These are phyloP conservation scores for Burhinus oedicnemus DNA, from an alignment of 2,113 vertebrate genomes.

Conservation along the genomic window DNA sequence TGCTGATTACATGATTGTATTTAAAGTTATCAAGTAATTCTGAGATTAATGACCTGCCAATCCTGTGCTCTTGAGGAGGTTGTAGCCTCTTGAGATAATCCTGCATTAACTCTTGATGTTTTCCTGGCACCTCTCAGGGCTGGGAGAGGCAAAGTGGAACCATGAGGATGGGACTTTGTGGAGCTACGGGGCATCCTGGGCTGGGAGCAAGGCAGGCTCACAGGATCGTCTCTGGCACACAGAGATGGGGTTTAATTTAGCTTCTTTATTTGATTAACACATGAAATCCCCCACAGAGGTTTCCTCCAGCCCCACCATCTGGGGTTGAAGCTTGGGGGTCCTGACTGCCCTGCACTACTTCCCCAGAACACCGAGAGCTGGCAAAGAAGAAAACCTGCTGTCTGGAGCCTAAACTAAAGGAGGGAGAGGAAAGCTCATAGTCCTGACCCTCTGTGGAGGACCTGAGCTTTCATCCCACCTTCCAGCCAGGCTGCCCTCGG, in stretches of 20 bases:
- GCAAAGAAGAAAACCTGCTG: not conserved
- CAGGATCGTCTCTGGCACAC: not conserved
- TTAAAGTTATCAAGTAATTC: conserved; percentile 22
- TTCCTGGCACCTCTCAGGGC: not conserved
- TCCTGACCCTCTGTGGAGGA: not conserved
- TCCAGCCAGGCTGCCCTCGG: not conserved
- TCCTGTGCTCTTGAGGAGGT: not conserved
- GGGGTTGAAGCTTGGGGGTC: not conserved
- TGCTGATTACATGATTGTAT: conserved; percentile 40
- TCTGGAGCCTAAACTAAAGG: not conserved
- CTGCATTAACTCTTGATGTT: not conserved
- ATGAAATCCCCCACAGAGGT: not conserved
- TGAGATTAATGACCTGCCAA: conserved; percentile 14
- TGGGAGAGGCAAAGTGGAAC: not conserved
- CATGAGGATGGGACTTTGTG: accelerated
- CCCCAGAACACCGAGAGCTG: not conserved
- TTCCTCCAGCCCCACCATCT: not conserved
- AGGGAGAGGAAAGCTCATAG: not conserved
- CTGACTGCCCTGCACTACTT: not conserved
- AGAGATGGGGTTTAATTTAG: not conserved
- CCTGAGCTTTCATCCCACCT: not conserved
- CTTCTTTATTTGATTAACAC: not conserved
- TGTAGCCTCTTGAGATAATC: not conserved
- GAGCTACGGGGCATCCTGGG: not conserved
- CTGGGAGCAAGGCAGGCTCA: not conserved